Percentiles rank a stretch among this genome's conserved stretches.
Evolutionary conservation across 2,888 invertebrate genomes (phyloP).

Genomic region (Agrilus cyanescens): DNA sequence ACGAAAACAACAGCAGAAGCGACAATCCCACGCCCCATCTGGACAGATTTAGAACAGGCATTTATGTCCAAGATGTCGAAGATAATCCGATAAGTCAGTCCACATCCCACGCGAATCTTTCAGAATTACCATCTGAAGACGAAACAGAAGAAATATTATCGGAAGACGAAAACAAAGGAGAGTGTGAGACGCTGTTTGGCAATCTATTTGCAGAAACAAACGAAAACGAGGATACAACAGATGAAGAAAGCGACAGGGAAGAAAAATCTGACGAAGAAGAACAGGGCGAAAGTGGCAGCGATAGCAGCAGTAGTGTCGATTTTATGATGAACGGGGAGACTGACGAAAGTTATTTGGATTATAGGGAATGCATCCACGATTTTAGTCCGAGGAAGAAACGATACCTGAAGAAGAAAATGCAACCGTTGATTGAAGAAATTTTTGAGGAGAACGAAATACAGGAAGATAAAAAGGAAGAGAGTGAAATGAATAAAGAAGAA

Average conservation of each 20-base stretch:
- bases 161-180: no score
- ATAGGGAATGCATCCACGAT: conserved; percentile 28
- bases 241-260: conserved; percentile 8
- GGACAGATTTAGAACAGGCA: no score
- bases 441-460: neutral
- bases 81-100: no score
- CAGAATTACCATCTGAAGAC: no score
- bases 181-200: no score
- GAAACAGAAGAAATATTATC: no score
- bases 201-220: neutral
- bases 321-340: conserved; percentile 26
- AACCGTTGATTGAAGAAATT: conserved; percentile 5
- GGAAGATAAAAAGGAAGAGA: neutral
- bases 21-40: no score
- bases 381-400: conserved; percentile 18
- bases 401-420: conserved; percentile 17
- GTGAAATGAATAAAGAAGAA: neutral
- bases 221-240: neutral
- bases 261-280: conserved; percentile 5
- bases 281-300: conserved; percentile 13
- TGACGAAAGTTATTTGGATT: conserved; percentile 24
- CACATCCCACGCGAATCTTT: no score
- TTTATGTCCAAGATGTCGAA: no score
- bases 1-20: neutral
- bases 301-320: conserved; percentile 9